Evolutionary conservation across 2,888 invertebrate genomes (phyloP), one percentile per base, ranked within the genome.

Genomic region (Cheilosia grossa): DNA sequence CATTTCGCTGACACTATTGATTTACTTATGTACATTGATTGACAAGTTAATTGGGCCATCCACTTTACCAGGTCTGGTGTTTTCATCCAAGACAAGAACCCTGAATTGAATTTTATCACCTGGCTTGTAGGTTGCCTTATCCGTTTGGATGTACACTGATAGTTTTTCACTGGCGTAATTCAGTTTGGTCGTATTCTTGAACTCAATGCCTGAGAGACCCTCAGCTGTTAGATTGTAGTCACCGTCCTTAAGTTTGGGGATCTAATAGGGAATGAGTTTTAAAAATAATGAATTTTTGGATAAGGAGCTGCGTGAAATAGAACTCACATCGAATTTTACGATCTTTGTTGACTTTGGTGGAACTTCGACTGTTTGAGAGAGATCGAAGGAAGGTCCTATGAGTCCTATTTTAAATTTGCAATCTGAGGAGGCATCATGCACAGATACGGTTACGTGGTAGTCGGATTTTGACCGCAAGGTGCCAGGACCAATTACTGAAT

Each of bases 101-200:
- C 91, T 88, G 92, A 97, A 98, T 91, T 95, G 94, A 30, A 99
- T 95, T 87, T 94, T 94, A 90, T 96, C 95, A 10, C 96, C 95
- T 0, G 98, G 98, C 90, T 97, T 96, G 91, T 98, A 98, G 86
- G 98, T 95, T 10, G 97, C 95, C 92, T 97, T 96, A 92, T 98
- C 98, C 0, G 98, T 98, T 91, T 98, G 98, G 85, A 98, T 94
- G 89, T 97, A 96, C 15, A 97, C 94, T 13, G 97, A 96, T 5
- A 88, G 86, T 44, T 87, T 87, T 89, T 97, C 96, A 82, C 95
- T 94, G 51, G 95, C 94, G 91, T 95, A 96, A 54, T 94, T 93
- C 63, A 98, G 91, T 9, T 94, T 93, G 1, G 95, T 95, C n/a
- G 95, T 94, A 85, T 96, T 95, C 54, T 93, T 93, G 91, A 98